Conservation (phyloP, 2,797 vertebrate genomes). For the Hemibagrus guttatus region DNA sequence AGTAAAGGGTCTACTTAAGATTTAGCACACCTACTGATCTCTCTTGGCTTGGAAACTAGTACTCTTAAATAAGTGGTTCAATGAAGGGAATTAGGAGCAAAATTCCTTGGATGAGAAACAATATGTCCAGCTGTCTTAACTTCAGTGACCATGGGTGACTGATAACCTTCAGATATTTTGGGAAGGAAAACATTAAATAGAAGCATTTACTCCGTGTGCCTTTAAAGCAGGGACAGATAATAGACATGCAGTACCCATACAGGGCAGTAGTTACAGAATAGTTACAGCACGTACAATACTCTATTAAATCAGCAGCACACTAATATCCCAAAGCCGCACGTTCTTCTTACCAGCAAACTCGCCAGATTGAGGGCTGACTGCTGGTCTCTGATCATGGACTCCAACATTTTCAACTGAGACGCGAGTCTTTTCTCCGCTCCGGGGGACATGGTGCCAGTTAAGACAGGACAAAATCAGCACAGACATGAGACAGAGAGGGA, state of each 20-base stretch:
- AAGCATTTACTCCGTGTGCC: neutral
- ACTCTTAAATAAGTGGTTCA: neutral
- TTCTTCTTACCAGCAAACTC: conserved; percentile 75
- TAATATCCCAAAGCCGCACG: conserved; percentile 7
- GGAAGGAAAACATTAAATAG: neutral
- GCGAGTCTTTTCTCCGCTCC: conserved; percentile 75
- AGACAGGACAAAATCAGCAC: conserved; percentile 42
- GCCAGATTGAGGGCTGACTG: conserved; percentile 73
- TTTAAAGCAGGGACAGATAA: neutral
- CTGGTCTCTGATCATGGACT: conserved; percentile 70
- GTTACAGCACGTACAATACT: neutral
- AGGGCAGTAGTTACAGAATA: neutral
- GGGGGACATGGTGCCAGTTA: conserved; percentile 62
- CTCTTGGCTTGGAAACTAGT: neutral
- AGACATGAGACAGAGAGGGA: conserved; percentile 40
- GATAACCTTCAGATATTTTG: neutral
- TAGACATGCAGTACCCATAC: neutral
- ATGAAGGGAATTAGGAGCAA: neutral
- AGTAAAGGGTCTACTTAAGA: too few species aligned
- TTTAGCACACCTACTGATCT: neutral
- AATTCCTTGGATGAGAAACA: neutral
- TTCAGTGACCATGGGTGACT: neutral
- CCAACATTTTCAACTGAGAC: conserved; percentile 71
- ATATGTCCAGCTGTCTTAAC: neutral
- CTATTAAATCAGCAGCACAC: neutral